Conservation (phyloP, 2,113 vertebrate species). For the Diadophis punctatus region DNA sequence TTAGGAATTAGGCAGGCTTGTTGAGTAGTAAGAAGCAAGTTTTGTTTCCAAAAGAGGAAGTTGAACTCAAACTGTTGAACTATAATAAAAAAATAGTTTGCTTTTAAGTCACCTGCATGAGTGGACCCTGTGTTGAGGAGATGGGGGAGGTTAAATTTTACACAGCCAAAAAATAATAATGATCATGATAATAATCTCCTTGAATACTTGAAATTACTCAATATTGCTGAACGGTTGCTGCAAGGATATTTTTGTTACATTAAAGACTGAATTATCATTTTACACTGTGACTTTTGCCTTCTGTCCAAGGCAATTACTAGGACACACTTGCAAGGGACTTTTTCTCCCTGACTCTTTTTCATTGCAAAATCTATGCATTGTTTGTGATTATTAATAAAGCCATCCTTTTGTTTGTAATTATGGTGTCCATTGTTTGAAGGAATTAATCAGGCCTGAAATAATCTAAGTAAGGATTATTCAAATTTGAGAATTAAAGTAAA, state of each 20-base stretch:
- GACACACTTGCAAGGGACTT: conserved; percentile 42
- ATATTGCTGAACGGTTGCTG: conserved; percentile 20
- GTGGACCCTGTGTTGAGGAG: neutral
- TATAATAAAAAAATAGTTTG: conserved; percentile 17
- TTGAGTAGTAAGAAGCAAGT: conserved; percentile 31
- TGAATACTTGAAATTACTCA: conserved; percentile 57
- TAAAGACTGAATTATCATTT: conserved; percentile 15
- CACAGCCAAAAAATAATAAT: conserved; percentile 41
- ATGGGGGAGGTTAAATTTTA: conserved; percentile 1
- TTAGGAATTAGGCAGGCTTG: conserved; percentile 30
- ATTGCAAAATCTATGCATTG: conserved; percentile 69
- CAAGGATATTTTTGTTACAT: conserved; percentile 28
- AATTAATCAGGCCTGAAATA: neutral
- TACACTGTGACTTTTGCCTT: conserved; percentile 70
- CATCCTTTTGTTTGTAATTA: conserved; percentile 50
- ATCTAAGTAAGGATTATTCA: neutral
- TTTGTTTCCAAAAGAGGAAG: conserved; percentile 40
- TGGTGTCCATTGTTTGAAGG: conserved; percentile 3
- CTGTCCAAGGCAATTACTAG: conserved; percentile 46
- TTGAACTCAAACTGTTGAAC: neutral
- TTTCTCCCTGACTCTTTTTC: conserved; percentile 46
- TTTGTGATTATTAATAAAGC: conserved; percentile 69
- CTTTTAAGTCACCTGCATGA: neutral
- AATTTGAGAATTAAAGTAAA: neutral
- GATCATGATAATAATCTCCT: conserved; percentile 17